Base-by-base conservation (phyloP, 2,888 invertebrate species). In the Palloptera scutellata region DNA sequence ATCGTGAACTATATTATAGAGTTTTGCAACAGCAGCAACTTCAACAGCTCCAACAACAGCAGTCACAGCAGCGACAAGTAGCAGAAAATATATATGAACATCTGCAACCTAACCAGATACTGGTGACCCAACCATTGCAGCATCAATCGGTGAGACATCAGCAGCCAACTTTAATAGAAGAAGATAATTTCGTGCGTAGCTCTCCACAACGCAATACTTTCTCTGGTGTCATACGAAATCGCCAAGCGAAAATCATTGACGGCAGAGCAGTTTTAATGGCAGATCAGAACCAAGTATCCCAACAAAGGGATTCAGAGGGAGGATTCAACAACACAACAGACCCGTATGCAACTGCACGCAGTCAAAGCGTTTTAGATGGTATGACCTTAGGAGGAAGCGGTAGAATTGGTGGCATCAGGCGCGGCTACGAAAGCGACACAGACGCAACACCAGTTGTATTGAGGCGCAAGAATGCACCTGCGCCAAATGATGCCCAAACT, bases 301-400 rank as follows among this genome's bases (percentile, higher is more conserved):
- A 19, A 10, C 2, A 59, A 2, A 62, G 13, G 5, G 40, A 42
- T 9, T 48, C 20, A 1, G 30, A 30, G 20, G 12, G 52, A 43
- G 15, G 43, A 4, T n/a, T 17, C 48, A 59, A 41, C 4, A 41
- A 40, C 40, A 20, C 51, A 52, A 42, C 41, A 30, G 54, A 58
- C 11, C n/a, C 57, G 15, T 5, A 11, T 41, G 1, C 40, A 6
- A 80, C 81, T 0, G 71, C 74, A 5, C 80, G 84, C n/a, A 79
- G 80, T 48, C 85, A 85, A 67, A 85, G 85, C 72, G 84, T 82
- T 1, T 69, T 84, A 40, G 84, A 83, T 60, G 78, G 81, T 51
- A 76, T 82, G 73, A 77, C 75, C 15, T 59, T 70, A 10, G 43
- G 63, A 1, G 52, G 64, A 43, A 19, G 43, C 1, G 61, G 60